phyloP scores from a whole-genome alignment of 2,888 invertebrate genomes.

The Dorcus parallelipipedus region DNA sequence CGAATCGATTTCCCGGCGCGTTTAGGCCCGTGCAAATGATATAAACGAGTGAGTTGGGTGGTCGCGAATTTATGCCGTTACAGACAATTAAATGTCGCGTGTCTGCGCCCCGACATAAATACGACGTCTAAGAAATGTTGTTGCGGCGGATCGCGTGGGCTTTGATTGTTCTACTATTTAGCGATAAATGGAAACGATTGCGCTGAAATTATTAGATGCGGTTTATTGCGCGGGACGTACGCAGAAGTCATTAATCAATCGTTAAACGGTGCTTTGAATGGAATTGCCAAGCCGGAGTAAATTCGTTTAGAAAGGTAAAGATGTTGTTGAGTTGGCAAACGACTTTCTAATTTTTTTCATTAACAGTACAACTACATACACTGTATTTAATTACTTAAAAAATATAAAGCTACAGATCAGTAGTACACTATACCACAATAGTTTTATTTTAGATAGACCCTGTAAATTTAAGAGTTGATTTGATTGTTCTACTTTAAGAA shows the following conservation, averaged over 20 bases:
- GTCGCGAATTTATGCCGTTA: conserved; percentile 22
- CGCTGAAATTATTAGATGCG: conserved; percentile 15
- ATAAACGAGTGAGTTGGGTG: conserved; percentile 20
- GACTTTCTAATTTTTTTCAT: neutral
- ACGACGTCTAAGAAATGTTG: conserved; percentile 18
- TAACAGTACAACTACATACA: neutral
- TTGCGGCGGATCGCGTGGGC: conserved; percentile 14
- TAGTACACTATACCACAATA: too few species aligned
- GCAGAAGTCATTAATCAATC: neutral
- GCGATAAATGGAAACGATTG: conserved; percentile 17
- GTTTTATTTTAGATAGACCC: too few species aligned
- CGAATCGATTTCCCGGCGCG: neutral
- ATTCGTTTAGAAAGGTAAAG: neutral
- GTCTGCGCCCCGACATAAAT: conserved; percentile 18
- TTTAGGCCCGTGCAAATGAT: neutral
- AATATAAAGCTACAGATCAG: too few species aligned
- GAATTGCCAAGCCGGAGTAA: neutral
- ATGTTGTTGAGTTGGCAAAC: neutral
- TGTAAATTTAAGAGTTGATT: too few species aligned
- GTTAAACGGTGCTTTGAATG: neutral
- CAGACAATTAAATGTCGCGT: conserved; percentile 25
- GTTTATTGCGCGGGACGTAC: conserved; percentile 10
- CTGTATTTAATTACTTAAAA: too few species aligned
- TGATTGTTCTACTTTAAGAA: too few species aligned
- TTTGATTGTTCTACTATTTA: conserved; percentile 12